Evolutionary conservation across 2,797 vertebrate species (phyloP).

Genomic region (Melanotaenia maccullochi): DNA sequence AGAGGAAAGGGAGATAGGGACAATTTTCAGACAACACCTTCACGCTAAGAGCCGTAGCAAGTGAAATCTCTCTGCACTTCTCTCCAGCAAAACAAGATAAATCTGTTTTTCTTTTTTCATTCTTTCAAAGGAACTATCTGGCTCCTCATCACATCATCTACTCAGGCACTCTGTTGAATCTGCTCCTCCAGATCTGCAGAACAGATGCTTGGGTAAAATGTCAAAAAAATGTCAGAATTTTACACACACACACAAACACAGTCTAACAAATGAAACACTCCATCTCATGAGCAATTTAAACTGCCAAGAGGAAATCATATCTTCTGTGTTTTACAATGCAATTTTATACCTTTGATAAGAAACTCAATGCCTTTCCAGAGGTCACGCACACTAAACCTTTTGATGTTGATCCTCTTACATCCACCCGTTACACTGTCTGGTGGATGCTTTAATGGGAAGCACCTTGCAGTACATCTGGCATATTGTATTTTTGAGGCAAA

Average conservation of each 20-base stretch:
- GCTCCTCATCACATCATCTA: conserved; percentile 31
- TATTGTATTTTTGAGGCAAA: conserved; percentile 7
- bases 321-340: conserved; percentile 50
- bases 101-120: conserved; percentile 16
- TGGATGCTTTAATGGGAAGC: conserved; percentile 28
- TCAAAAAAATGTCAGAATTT: conserved; percentile 32
- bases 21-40: conserved; percentile 63
- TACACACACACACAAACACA: conserved; percentile 2
- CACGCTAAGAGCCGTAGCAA: conserved; percentile 47
- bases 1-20: conserved; percentile 43
- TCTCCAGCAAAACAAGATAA: conserved; percentile 46
- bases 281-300: conserved; percentile 25
- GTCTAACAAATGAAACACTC: conserved; percentile 27
- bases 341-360: conserved; percentile 66
- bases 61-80: conserved; percentile 50
- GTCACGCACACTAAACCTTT: conserved; percentile 49
- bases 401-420: conserved; percentile 47
- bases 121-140: conserved; percentile 17
- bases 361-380: conserved; percentile 49
- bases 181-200: conserved; percentile 13
- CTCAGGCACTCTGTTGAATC: conserved; percentile 38
- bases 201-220: conserved; percentile 17
- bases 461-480: conserved; percentile 8
- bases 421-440: conserved; percentile 23
- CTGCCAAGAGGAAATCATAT: conserved; percentile 55